Conservation (phyloP, 2,113 vertebrate genomes). For the Caranx ignobilis region DNA sequence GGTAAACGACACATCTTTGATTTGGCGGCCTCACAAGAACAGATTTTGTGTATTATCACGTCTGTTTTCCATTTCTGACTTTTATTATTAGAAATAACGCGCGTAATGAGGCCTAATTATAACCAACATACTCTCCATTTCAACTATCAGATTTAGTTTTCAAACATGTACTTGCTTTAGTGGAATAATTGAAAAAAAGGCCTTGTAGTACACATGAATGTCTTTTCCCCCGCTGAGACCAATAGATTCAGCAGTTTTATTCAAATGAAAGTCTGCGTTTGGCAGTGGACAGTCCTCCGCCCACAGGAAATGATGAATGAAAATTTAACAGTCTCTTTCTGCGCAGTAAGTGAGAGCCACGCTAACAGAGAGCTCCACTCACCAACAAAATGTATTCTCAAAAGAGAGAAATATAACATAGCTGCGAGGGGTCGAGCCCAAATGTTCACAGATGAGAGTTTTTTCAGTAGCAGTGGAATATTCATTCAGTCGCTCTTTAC, state of each 20-base stretch:
- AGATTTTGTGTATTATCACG: background rate
- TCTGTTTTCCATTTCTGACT: background rate
- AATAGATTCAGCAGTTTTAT: slow-evolving; percentile 41
- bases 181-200: slow-evolving; percentile 22
- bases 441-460: slow-evolving; percentile 48
- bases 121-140: background rate
- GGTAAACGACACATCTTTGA: background rate
- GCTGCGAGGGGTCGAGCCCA: slow-evolving; percentile 36
- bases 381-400: slow-evolving; percentile 40
- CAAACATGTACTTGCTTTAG: background rate
- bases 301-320: slow-evolving; percentile 57
- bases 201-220: slow-evolving; percentile 18
- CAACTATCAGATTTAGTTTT: background rate
- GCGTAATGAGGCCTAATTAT: background rate
- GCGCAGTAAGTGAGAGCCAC: slow-evolving; percentile 28
- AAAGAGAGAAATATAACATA: slow-evolving; percentile 31
- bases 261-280: slow-evolving; percentile 38
- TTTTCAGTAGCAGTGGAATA: slow-evolving; percentile 26
- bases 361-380: slow-evolving; percentile 21
- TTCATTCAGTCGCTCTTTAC: slow-evolving; percentile 38
- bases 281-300: slow-evolving; percentile 46
- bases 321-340: slow-evolving; percentile 41
- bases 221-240: slow-evolving; percentile 31
- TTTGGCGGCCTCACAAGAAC: background rate
- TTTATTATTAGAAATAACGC: background rate